Evolutionary conservation across 2,113 vertebrate species (phyloP), one percentile per base, ranked within the genome.

Genomic region (Panurus biarmicus): DNA sequence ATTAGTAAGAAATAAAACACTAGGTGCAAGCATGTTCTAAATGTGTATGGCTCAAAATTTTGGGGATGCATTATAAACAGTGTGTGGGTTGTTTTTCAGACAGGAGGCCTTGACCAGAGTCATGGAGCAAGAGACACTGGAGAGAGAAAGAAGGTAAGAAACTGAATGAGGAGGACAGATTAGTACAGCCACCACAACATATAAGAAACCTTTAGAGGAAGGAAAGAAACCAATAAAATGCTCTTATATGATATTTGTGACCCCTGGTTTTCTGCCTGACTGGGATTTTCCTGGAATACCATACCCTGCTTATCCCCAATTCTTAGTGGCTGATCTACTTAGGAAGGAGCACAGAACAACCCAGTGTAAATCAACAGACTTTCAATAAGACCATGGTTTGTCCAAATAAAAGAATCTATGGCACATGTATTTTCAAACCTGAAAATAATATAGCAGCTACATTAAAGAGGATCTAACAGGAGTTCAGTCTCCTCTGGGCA

Each of bases 401-500:
- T 42, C 79, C 61, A 64, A 29, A 76, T 67, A 47, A 58, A 74
- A 53, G 35, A 20, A 62, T 12, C 56, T 50, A 44, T 57, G 38
- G 7, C 23, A 12, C 20, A 23, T 25, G 3, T 29, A 42, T 84
- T 87, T 93, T 73, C 80, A 47, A 87, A 92, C 24, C 38, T 72
- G 29, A 94, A 90, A 91, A 87, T 87, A 80, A 92, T 40, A 45
- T 10, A 71, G 25, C 44, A 91, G 86, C 58, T 51, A 58, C 21
- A 85, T 95, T 96, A 84, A 81, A 90, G 83, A 57, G 71, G 65
- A 53, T 53, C 58, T 50, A 29, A 60, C 26, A 10, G 44, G 7
- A 40, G 79, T 87, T 94, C 76, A 79, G 45, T 54, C 87, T 95
- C 87, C 89, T 86, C 71, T 62, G 50, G 85, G 74, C 92, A 93